A percentile compares a stretch with the other conserved stretches of the same genome.
Evolutionary conservation across 2,797 vertebrate species (phyloP).

Genomic region (Xenops minutus): DNA sequence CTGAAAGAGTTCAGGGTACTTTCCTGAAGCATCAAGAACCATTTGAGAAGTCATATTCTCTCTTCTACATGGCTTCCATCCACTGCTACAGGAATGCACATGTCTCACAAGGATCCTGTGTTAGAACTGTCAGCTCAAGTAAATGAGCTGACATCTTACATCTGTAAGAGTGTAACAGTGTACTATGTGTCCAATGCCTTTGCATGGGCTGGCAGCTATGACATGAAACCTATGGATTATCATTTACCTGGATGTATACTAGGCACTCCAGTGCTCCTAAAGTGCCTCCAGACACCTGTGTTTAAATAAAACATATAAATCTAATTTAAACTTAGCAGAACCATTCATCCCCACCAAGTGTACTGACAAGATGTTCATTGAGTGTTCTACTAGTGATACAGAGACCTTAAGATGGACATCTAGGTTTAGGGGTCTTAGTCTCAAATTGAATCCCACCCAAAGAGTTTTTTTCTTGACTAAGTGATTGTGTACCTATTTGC

Average conservation of each 20-base stretch:
- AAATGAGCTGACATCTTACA: no score
- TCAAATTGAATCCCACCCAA: background rate
- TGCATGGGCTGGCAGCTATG: background rate
- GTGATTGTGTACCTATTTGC: background rate
- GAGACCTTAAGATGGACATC: background rate
- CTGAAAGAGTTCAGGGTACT: background rate
- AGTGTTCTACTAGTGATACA: background rate
- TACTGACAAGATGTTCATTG: background rate
- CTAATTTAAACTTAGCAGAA: background rate
- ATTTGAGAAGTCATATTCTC: background rate
- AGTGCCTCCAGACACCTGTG: background rate
- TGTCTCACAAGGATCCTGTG: background rate
- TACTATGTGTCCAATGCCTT: background rate
- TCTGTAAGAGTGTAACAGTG: background rate
- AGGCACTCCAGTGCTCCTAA: background rate
- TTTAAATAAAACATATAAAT: background rate
- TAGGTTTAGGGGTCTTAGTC: background rate
- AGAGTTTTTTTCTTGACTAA: background rate
- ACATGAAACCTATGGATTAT: background rate
- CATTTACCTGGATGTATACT: background rate
- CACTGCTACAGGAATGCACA: accelerated
- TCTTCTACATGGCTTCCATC: background rate
- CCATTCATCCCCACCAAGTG: background rate
- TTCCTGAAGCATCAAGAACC: background rate
- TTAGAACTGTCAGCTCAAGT: background rate